These are phyloP conservation scores for Rhyacophila brunnea DNA, from an alignment of 1,140 invertebrate genomes.

Conservation along the genomic window DNA sequence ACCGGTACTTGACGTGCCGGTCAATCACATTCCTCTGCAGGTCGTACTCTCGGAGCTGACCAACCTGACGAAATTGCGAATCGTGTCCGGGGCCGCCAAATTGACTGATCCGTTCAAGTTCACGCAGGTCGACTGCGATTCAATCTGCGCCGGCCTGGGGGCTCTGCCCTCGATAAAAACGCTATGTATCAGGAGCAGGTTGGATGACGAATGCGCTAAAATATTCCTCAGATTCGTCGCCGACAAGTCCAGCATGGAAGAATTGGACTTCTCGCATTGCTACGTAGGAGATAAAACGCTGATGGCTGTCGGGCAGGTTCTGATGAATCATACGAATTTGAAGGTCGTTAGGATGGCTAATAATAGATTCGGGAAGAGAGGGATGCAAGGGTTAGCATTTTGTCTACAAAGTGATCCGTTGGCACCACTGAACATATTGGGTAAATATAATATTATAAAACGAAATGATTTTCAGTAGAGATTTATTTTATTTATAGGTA, in stretches of 20 bases:
- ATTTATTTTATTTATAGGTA: no score
- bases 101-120: slow-evolving; percentile 45
- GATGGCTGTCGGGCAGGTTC: slow-evolving; percentile 49
- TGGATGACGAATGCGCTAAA: slow-evolving; percentile 48
- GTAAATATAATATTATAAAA: slow-evolving; percentile 11
- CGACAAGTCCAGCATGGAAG: slow-evolving; percentile 46
- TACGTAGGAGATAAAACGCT: slow-evolving; percentile 51
- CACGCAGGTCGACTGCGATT: slow-evolving; percentile 45
- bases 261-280: slow-evolving; percentile 52
- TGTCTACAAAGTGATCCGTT: slow-evolving; percentile 15
- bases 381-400: slow-evolving; percentile 47
- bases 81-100: slow-evolving; percentile 47
- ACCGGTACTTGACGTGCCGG: slow-evolving; percentile 41
- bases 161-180: slow-evolving; percentile 42
- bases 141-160: slow-evolving; percentile 46
- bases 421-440: slow-evolving; percentile 1
- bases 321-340: slow-evolving; percentile 44
- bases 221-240: slow-evolving; percentile 45
- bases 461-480: no score
- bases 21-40: slow-evolving; percentile 48
- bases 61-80: slow-evolving; percentile 46
- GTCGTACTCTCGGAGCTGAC: slow-evolving; percentile 41
- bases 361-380: slow-evolving; percentile 47
- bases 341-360: slow-evolving; percentile 46
- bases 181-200: slow-evolving; percentile 47